phyloP scores from a whole-genome alignment of 2,888 invertebrate genomes.

The Plebejus melissa region DNA sequence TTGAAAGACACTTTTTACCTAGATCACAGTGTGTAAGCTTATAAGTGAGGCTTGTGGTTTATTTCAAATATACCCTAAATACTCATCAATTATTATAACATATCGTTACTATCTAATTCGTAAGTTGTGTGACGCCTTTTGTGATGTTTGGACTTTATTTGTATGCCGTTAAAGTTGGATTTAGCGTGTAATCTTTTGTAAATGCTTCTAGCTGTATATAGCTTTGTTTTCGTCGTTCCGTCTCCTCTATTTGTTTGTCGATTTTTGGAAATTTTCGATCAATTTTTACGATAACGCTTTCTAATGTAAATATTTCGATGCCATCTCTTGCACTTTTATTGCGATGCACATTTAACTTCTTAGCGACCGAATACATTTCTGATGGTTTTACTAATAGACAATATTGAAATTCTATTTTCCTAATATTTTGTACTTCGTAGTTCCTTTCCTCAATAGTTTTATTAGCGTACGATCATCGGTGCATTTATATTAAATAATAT shows the following conservation, averaged over 20 bases:
- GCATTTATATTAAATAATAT: constrained; percentile 68
- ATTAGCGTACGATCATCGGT: constrained; percentile 70
- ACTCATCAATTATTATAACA: constrained; percentile 70
- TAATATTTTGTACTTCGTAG: constrained; percentile 72
- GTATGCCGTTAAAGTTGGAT: constrained; percentile 45
- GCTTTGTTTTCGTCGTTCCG: constrained; percentile 48
- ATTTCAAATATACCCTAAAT: constrained; percentile 52
- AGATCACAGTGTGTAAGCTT: constrained; percentile 71
- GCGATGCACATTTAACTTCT: constrained; percentile 36
- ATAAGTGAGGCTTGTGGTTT: constrained; percentile 46
- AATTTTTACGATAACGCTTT: constrained; percentile 43
- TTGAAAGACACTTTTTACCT: constrained; percentile 55
- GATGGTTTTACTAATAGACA: constrained; percentile 61
- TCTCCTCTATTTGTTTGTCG: constrained; percentile 43
- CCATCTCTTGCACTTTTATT: constrained; percentile 34
- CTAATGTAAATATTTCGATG: constrained; percentile 39
- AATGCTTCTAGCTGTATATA: constrained; percentile 55
- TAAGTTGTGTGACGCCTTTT: constrained; percentile 58
- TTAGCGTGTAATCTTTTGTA: constrained; percentile 50
- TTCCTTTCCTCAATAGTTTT: constrained; percentile 65
- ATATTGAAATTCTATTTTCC: constrained; percentile 70
- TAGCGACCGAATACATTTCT: constrained; percentile 45
- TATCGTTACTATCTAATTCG: constrained; percentile 57
- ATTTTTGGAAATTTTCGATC: constrained; percentile 53
- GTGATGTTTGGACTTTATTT: constrained; percentile 59